A percentile compares a stretch with the other conserved stretches of the same genome.
These are phyloP conservation scores for Arremon brunneinucha DNA, from an alignment of 2,797 vertebrate species.

Conservation along the genomic window DNA sequence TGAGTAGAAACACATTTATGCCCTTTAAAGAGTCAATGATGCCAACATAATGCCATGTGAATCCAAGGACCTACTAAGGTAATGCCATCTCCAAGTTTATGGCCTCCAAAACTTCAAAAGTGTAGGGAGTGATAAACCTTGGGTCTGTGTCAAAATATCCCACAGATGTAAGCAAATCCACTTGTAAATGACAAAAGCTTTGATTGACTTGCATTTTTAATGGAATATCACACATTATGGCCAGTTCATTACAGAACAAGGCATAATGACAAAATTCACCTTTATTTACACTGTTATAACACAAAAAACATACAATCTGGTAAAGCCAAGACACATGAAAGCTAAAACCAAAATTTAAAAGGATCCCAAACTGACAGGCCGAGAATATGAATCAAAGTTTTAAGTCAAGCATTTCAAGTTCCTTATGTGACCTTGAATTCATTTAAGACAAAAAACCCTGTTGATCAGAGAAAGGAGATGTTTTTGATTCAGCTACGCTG, in stretches of 20 bases:
- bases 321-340: background rate
- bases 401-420: background rate
- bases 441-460: background rate
- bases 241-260: background rate
- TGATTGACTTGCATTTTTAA: background rate
- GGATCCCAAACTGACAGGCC: background rate
- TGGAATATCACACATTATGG: background rate
- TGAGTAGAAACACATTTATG: background rate
- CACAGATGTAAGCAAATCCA: background rate
- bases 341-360: background rate
- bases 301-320: background rate
- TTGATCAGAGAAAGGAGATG: background rate
- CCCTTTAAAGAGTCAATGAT: background rate
- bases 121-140: background rate
- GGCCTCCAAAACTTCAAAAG: background rate
- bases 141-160: background rate
- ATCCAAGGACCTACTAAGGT: background rate
- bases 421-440: conserved; percentile 63
- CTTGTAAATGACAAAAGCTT: background rate
- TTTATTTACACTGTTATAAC: background rate
- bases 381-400: background rate
- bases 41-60: background rate
- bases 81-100: background rate
- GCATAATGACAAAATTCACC: background rate
- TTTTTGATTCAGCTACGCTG: background rate